phyloP scores from a whole-genome alignment of 2,113 vertebrate species.

The Acrocephalus arundinaceus region DNA sequence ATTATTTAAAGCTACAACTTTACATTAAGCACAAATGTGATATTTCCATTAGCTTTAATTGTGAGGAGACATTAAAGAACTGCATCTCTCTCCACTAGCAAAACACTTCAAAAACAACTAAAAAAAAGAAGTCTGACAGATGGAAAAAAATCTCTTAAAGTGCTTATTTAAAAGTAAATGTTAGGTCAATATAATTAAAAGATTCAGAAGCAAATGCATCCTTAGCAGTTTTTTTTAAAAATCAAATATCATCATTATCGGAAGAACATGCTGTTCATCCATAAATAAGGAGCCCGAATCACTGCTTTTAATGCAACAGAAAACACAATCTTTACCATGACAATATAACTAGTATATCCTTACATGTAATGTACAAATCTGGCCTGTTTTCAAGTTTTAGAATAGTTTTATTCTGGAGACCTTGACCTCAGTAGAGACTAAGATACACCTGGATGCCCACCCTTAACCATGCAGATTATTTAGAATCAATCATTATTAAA shows the following conservation, averaged over 20 bases:
- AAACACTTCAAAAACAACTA: slow-evolving; percentile 23
- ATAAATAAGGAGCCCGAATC: background rate
- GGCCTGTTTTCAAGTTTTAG: background rate
- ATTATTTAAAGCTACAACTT: slow-evolving; percentile 9
- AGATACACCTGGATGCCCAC: background rate
- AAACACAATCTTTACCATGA: background rate
- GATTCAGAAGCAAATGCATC: slow-evolving; percentile 6
- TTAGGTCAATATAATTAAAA: slow-evolving; percentile 55
- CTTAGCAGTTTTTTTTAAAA: background rate
- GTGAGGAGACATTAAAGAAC: background rate
- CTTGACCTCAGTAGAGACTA: background rate
- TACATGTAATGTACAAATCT: background rate
- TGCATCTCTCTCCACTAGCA: background rate
- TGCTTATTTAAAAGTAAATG: slow-evolving; percentile 31
- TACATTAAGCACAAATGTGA: background rate
- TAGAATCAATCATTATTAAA: background rate
- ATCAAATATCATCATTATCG: background rate
- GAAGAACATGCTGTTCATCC: background rate
- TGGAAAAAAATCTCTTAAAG: slow-evolving; percentile 31
- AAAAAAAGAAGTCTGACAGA: slow-evolving; percentile 36
- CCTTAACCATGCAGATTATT: background rate
- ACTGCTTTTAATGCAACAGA: background rate
- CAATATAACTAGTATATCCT: background rate
- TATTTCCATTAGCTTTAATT: slow-evolving; percentile 4
- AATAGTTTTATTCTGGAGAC: background rate